Percentiles rank a stretch among this genome's conserved stretches.
Conservation (phyloP, 2,797 vertebrate species). For the Nannoperca australis region DNA sequence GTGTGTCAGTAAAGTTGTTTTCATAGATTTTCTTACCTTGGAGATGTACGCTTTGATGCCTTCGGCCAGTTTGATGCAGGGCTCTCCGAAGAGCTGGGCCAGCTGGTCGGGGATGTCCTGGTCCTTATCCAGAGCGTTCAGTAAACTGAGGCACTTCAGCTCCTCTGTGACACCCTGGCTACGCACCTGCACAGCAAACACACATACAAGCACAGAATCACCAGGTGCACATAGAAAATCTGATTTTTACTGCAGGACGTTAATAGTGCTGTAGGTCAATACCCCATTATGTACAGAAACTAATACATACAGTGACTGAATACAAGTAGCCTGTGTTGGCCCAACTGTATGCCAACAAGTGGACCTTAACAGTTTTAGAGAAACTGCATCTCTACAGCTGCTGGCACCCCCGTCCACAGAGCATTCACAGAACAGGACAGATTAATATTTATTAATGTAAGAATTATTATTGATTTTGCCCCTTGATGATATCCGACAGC, state of each 20-base stretch:
- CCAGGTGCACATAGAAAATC: not conserved
- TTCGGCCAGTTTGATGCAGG: slow-evolving; percentile 90
- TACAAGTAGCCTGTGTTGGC: not conserved
- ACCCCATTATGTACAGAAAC: not conserved
- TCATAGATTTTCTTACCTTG: slow-evolving; percentile 77
- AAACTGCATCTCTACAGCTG: not conserved
- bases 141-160: slow-evolving; percentile 88
- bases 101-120: slow-evolving; percentile 86
- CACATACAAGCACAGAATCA: not conserved
- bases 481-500: too few relatives aligned
- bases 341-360: not conserved
- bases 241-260: not conserved
- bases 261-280: not conserved
- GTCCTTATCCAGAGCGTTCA: slow-evolving; percentile 86
- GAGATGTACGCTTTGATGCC: slow-evolving; percentile 90
- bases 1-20: not conserved
- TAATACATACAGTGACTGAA: not conserved
- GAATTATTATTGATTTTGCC: too few relatives aligned
- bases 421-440: too few relatives aligned
- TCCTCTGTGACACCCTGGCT: slow-evolving; percentile 87
- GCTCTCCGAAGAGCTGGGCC: slow-evolving; percentile 86
- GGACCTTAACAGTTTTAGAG: not conserved
- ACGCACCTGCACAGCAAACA: slow-evolving; percentile 80
- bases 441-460: too few relatives aligned
- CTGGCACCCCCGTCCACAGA: not conserved